Evolutionary conservation across 2,888 invertebrate species (phyloP), one percentile per base, ranked within the genome.

Genomic region (Scelioninae gen. 2): DNA sequence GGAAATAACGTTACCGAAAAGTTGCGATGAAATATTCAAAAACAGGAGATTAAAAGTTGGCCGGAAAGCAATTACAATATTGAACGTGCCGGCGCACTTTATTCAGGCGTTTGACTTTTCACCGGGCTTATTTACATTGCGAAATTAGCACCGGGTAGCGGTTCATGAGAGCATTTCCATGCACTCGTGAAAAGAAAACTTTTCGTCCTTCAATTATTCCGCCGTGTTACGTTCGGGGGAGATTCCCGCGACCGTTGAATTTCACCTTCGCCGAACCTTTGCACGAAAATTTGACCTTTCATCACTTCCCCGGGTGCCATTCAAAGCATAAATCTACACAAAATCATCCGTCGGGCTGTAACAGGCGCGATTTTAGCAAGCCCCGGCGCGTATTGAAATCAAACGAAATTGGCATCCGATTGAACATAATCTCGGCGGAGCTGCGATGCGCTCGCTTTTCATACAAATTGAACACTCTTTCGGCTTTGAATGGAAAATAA

Each of bases 391-490:
- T 33, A 64, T 69, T 60, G 60, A 53, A 74, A 69, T 74, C 64
- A 73, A 55, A 63, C 65, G 45, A 73, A 73, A 73, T 73, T 73
- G 73, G 69, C 53, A 65, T 74, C 70, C 61, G 70, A 74, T 74
- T 74, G 48, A 74, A 64, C 61, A 65, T 64, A 70, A 74, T 61
- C 69, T 57, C 55, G 35, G 60, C 63, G 19, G 28, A 52, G 63
- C 58, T 28, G 63, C 61, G 74, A 74, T 67, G 61, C 52, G 39
- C 63, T 65, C 50, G 74, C 70, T 63, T 74, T 74, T 74, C 67
- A 67, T 53, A 19, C 41, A 13, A 33, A 22, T 25, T 35, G 22
- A 61, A 65, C 57, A 41, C 61, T 7, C 55, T 70, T 63, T 50
- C 50, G 22, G 18, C 53, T 63, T 64, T 53, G n/a, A 73, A 68